A percentile compares a stretch with the other conserved stretches of the same genome.
phyloP scores from a whole-genome alignment of 2,113 vertebrate species.

The Rattus rattus region DNA sequence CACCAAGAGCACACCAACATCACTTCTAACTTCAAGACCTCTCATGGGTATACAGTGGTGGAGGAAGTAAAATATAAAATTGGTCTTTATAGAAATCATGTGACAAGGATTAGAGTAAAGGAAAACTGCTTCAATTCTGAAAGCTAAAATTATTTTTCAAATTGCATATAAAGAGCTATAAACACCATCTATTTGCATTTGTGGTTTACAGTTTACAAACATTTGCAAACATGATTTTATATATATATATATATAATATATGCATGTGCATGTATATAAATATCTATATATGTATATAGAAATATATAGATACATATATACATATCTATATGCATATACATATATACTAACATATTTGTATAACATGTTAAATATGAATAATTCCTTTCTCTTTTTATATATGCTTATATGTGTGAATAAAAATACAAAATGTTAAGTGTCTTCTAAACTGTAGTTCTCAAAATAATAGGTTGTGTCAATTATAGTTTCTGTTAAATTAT shows the following conservation, averaged over 20 bases:
- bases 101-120: not conserved
- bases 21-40: rapidly evolving
- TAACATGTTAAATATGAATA: no score
- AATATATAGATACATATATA: not conserved
- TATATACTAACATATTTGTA: no score
- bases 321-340: not conserved
- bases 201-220: constrained; percentile 40
- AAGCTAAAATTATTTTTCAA: constrained; percentile 30
- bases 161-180: not conserved
- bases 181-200: constrained; percentile 17
- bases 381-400: no score
- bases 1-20: not conserved
- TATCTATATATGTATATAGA: not conserved
- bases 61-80: not conserved
- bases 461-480: not conserved
- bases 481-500: constrained; percentile 48
- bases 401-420: not conserved
- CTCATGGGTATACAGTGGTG: not conserved
- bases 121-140: not conserved
- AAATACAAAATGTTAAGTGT: not conserved
- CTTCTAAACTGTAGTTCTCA: constrained; percentile 36
- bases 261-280: not conserved
- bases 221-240: not conserved
- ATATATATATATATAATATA: no score
- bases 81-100: not conserved